These are phyloP conservation scores for Fringilla coelebs DNA, from an alignment of 2,797 vertebrate species.

Conservation along the genomic window DNA sequence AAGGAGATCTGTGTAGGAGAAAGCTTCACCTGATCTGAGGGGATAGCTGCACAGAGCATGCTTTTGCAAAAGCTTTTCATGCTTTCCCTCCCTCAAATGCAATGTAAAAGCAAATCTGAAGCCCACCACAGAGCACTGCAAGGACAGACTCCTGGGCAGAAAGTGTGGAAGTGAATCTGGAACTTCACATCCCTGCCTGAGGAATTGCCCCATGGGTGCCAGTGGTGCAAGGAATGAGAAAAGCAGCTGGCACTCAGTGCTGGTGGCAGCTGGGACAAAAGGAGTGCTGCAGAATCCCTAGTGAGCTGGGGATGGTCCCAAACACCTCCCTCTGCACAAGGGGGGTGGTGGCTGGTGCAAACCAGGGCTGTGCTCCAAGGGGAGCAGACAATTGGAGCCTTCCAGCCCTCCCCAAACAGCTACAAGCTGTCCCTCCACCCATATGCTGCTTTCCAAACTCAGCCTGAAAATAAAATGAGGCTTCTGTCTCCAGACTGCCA, in stretches of 20 bases:
- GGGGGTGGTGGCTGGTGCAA: not conserved
- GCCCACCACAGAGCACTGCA: accelerated
- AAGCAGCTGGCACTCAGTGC: not conserved
- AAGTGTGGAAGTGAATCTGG: not conserved
- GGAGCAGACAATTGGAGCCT: not conserved
- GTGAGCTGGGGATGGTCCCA: not conserved
- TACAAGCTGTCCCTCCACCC: not conserved
- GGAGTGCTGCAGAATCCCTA: not conserved
- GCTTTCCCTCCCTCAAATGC: not conserved
- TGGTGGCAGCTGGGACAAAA: not conserved
- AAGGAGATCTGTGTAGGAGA: not conserved
- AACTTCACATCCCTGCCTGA: not conserved
- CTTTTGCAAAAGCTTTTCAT: not conserved
- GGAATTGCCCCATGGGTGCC: not conserved
- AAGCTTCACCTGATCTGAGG: not conserved
- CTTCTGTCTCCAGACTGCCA: not conserved
- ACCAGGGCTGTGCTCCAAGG: not conserved
- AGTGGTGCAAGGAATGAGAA: not conserved
- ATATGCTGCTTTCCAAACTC: not conserved
- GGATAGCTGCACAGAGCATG: accelerated
- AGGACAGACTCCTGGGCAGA: not conserved
- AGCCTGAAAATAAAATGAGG: not conserved
- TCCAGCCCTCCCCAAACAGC: not conserved
- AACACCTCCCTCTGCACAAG: not conserved
- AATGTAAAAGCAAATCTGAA: not conserved